These are phyloP conservation scores for Acrobeloides nanus DNA, from an alignment of 2,888 invertebrate genomes.

Conservation along the genomic window DNA sequence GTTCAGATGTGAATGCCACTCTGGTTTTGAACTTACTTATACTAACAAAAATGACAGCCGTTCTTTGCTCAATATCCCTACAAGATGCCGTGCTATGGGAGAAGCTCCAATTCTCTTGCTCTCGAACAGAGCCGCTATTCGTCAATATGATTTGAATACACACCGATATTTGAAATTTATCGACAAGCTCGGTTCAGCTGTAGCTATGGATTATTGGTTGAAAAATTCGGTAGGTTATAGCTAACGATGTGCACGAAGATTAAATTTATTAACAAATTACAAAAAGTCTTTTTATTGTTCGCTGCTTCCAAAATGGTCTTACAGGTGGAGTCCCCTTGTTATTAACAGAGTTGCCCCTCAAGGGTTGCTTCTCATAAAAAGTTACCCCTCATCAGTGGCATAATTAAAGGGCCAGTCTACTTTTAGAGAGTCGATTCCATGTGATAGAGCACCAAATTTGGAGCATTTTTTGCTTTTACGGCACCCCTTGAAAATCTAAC, in stretches of 20 bases:
- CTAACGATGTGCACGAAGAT: not conserved
- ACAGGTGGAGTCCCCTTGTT: too few species aligned
- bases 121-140: constrained; percentile 28
- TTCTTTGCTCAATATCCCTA: constrained; percentile 58
- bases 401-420: too few species aligned
- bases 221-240: constrained; percentile 15
- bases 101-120: constrained; percentile 45
- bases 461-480: too few species aligned
- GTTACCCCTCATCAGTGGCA: too few species aligned
- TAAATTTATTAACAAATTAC: too few species aligned
- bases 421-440: too few species aligned
- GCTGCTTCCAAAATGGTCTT: too few species aligned
- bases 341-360: too few species aligned
- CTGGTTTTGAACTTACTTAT: constrained; percentile 64
- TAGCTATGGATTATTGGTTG: constrained; percentile 74
- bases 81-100: constrained; percentile 57
- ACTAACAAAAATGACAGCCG: constrained; percentile 2
- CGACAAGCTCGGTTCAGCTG: constrained; percentile 60
- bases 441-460: too few species aligned
- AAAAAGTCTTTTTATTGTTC: too few species aligned
- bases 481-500: too few species aligned
- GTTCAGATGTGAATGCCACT: constrained; percentile 82
- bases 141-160: constrained; percentile 37
- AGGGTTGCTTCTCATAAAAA: too few species aligned
- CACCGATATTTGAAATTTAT: constrained; percentile 35